Evolutionary conservation across 2,113 vertebrate genomes (phyloP).

Genomic region (Craseonycteris thonglongyai): DNA sequence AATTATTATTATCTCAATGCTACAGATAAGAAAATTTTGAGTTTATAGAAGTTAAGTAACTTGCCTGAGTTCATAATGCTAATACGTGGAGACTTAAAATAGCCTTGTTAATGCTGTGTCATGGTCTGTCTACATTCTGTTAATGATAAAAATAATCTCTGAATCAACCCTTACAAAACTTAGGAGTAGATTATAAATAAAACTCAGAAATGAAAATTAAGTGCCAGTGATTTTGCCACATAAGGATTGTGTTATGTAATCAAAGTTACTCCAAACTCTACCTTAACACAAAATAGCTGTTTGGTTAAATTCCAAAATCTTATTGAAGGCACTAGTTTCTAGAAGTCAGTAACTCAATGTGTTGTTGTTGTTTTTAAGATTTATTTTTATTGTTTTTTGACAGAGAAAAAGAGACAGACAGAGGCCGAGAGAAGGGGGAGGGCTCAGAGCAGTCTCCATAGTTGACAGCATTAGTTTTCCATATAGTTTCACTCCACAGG

Average conservation of each 20-base stretch:
- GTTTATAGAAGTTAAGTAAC: background rate
- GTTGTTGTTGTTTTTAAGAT: too few relatives aligned
- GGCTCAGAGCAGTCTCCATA: too few relatives aligned
- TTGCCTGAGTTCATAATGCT: background rate
- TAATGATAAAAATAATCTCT: constrained; percentile 1
- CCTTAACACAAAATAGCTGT: background rate
- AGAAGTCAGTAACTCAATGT: background rate
- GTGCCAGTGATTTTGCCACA: background rate
- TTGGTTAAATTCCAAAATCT: constrained; percentile 10
- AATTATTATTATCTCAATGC: background rate
- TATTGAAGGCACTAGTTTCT: background rate
- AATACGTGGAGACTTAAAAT: background rate
- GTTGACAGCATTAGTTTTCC: too few relatives aligned
- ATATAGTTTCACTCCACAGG: too few relatives aligned
- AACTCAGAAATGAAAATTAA: constrained; percentile 12
- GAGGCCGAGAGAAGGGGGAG: too few relatives aligned
- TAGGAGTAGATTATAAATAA: background rate
- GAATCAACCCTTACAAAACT: background rate
- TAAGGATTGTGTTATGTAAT: background rate
- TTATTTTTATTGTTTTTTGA: too few relatives aligned
- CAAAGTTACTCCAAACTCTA: background rate
- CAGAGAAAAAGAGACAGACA: too few relatives aligned
- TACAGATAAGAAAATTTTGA: background rate
- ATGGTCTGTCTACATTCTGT: background rate
- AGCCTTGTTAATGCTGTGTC: background rate